phyloP scores from a whole-genome alignment of 2,888 invertebrate species.

The Conchocele bisecta region DNA sequence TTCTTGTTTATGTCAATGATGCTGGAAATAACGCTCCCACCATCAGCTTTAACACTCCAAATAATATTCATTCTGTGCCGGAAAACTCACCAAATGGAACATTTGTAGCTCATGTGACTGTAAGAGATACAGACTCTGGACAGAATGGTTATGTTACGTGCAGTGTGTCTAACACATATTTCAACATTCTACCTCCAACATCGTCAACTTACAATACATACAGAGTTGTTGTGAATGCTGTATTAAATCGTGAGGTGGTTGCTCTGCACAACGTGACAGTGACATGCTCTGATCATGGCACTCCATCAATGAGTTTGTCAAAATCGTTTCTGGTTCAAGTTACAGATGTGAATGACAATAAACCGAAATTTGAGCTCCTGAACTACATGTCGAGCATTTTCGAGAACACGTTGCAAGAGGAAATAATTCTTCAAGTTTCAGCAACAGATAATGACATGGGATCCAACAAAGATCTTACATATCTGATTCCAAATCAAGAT shows the following conservation, averaged over 20 bases:
- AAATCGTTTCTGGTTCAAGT: constrained; percentile 82
- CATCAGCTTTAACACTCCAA: constrained; percentile 43
- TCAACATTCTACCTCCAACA: constrained; percentile 26
- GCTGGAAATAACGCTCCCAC: constrained; percentile 62
- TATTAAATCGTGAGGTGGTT: constrained; percentile 70
- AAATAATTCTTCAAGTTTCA: constrained; percentile 89
- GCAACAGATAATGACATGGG: constrained; percentile 89
- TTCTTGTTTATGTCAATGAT: constrained; percentile 59
- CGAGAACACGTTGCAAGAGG: constrained; percentile 65
- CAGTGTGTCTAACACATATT: constrained; percentile 37
- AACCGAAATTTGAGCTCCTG: constrained; percentile 89
- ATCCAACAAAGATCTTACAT: constrained; percentile 54
- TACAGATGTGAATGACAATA: constrained; percentile 95
- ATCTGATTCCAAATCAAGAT: constrained; percentile 46
- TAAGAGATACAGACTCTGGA: constrained; percentile 92
- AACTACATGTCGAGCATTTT: constrained; percentile 57
- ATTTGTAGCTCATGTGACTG: constrained; percentile 89
- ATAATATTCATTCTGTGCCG: constrained; percentile 59
- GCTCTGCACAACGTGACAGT: constrained; percentile 83
- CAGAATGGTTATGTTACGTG: constrained; percentile 90
- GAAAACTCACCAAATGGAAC: constrained; percentile 69
- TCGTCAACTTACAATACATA: constrained; percentile 50
- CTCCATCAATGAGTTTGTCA: constrained; percentile 58
- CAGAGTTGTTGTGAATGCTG: constrained; percentile 83
- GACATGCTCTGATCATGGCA: constrained; percentile 84